Conservation (phyloP, 2,113 vertebrate genomes). For the Amia ocellicauda region DNA sequence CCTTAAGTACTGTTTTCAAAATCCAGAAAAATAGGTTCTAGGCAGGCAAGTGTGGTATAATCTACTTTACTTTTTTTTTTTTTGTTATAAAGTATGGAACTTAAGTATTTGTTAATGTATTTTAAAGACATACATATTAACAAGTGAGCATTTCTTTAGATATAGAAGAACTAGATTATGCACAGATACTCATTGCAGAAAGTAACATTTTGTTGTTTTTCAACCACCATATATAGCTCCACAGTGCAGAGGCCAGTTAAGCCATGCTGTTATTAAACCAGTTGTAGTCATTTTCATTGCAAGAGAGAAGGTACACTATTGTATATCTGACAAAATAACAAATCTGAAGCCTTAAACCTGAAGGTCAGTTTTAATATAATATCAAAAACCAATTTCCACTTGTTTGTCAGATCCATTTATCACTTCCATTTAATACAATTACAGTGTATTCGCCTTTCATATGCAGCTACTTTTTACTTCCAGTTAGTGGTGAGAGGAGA, state of each 20-base stretch:
- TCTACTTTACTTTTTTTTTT: too few species aligned
- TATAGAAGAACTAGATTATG: too few species aligned
- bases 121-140: too few species aligned
- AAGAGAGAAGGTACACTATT: slow-evolving; percentile 25
- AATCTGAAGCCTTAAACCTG: slow-evolving; percentile 66
- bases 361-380: slow-evolving; percentile 79
- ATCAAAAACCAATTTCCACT: slow-evolving; percentile 79
- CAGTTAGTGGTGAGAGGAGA: slow-evolving; percentile 9
- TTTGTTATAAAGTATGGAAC: too few species aligned
- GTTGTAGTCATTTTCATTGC: slow-evolving; percentile 29
- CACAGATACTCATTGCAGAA: too few species aligned
- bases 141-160: too few species aligned
- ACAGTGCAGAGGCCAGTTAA: neutral
- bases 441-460: slow-evolving; percentile 54
- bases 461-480: slow-evolving; percentile 35
- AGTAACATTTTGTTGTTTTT: neutral
- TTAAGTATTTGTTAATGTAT: too few species aligned
- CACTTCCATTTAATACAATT: slow-evolving; percentile 75
- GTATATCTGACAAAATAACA: slow-evolving; percentile 61
- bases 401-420: slow-evolving; percentile 77
- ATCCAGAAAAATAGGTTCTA: too few species aligned
- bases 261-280: slow-evolving; percentile 26
- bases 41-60: too few species aligned
- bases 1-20: too few species aligned
- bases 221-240: neutral